Evolutionary conservation across 2,113 vertebrate species (phyloP).

Genomic region (Dissostichus mawsoni): DNA sequence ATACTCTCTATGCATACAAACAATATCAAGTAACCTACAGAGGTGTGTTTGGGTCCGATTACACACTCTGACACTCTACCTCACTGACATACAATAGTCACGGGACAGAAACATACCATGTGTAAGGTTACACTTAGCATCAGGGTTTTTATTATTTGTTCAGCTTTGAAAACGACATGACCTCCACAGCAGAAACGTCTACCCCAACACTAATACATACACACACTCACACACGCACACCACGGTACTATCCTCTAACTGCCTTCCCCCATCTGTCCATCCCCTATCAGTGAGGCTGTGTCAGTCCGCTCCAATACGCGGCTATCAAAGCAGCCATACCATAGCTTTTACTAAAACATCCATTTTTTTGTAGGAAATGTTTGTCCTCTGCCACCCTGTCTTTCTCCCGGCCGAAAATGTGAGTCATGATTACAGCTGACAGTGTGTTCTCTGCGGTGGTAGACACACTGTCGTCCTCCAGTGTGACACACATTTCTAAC

Average conservation of each 20-base stretch:
- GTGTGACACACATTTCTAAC: slow-evolving; percentile 35
- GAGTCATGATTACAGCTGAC: slow-evolving; percentile 46
- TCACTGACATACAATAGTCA: not conserved
- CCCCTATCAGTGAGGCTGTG: slow-evolving; percentile 39
- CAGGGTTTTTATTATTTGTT: not conserved
- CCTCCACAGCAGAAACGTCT: slow-evolving; percentile 16
- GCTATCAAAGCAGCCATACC: slow-evolving; percentile 37
- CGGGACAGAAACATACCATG: not conserved
- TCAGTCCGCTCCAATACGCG: slow-evolving; percentile 44
- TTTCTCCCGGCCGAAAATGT: slow-evolving; percentile 12
- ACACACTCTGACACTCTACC: not conserved
- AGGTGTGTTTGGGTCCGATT: slow-evolving; percentile 3
- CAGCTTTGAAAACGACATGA: slow-evolving; percentile 35
- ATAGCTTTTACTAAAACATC: slow-evolving; percentile 10
- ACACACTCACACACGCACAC: slow-evolving; percentile 5
- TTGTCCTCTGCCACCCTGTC: slow-evolving; percentile 32
- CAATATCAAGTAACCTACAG: not conserved
- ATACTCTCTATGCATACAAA: not conserved
- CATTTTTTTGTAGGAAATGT: not conserved
- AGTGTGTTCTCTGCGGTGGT: slow-evolving; percentile 44
- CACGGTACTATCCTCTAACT: slow-evolving; percentile 20
- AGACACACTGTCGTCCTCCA: slow-evolving; percentile 31
- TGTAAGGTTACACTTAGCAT: not conserved
- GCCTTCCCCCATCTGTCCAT: slow-evolving; percentile 43
- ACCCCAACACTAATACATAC: not conserved